Conservation (phyloP, 1,140 invertebrate genomes). For the Bombus sibiricus region DNA sequence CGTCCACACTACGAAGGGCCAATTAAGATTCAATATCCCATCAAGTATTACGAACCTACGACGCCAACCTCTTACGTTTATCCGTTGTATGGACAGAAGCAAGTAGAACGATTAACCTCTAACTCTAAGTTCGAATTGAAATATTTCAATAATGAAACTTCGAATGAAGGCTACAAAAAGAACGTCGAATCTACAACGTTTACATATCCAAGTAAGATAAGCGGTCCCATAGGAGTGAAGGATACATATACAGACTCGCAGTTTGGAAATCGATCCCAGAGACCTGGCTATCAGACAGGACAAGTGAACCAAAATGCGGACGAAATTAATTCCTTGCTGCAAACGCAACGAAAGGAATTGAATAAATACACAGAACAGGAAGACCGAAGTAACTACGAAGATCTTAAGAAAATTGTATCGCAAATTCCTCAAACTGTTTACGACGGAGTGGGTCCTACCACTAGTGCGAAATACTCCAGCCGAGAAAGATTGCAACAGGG, state of each 20-base stretch:
- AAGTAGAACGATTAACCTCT: constrained; percentile 12
- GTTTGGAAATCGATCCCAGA: constrained; percentile 34
- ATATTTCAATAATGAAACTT: not conserved
- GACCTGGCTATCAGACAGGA: not conserved
- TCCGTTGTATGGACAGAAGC: constrained; percentile 3
- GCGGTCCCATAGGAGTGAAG: constrained; percentile 22
- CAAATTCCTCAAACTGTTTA: not conserved
- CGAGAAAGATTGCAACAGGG: not conserved
- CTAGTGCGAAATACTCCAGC: not conserved
- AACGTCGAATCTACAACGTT: constrained; percentile 5
- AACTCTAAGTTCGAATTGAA: not conserved
- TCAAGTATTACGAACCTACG: constrained; percentile 19
- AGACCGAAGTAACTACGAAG: not conserved
- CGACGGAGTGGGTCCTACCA: not conserved
- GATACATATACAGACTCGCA: not conserved
- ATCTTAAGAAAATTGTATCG: not conserved
- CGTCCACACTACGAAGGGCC: constrained; percentile 21
- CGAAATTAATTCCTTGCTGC: constrained; percentile 46
- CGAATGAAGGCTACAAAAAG: not conserved
- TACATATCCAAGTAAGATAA: constrained; percentile 14
- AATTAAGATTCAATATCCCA: constrained; percentile 31
- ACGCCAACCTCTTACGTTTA: not conserved
- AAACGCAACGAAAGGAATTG: constrained; percentile 23
- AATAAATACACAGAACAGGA: not conserved
- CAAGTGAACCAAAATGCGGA: constrained; percentile 42